Percentiles rank a stretch among this genome's conserved stretches.
phyloP scores from a whole-genome alignment of 2,888 invertebrate genomes.

The Lasioglossum leucozonium region DNA sequence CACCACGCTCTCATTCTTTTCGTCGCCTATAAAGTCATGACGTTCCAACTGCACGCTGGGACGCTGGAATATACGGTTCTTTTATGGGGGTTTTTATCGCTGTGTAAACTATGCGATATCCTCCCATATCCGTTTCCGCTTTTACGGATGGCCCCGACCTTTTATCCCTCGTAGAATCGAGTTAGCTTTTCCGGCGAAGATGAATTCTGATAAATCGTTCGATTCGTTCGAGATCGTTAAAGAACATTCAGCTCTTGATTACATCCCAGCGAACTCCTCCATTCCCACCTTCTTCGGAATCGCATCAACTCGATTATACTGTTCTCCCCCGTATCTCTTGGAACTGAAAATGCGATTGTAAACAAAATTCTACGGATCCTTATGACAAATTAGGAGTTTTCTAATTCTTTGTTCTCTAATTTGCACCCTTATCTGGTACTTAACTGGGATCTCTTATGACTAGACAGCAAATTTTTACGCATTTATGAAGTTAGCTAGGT shows the following conservation, averaged over 20 bases:
- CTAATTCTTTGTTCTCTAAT: not conserved
- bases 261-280: not conserved
- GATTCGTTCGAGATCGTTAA: slow-evolving; percentile 71
- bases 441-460: too few relatives aligned
- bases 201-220: slow-evolving; percentile 78
- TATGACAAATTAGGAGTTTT: not conserved
- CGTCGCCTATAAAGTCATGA: slow-evolving; percentile 73
- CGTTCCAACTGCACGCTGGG: slow-evolving; percentile 53
- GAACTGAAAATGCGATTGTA: not conserved
- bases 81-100: slow-evolving; percentile 82
- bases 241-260: slow-evolving; percentile 61
- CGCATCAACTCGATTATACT: not conserved
- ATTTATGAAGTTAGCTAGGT: too few relatives aligned
- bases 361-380: not conserved
- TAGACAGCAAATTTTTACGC: too few relatives aligned
- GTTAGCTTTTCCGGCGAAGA: slow-evolving; percentile 70
- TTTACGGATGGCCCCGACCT: slow-evolving; percentile 70
- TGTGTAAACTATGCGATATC: slow-evolving; percentile 79
- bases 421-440: too few relatives aligned
- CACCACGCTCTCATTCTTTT: slow-evolving; percentile 61
- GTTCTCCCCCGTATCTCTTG: not conserved
- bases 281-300: not conserved
- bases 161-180: slow-evolving; percentile 71
- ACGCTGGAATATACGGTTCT: slow-evolving; percentile 76
- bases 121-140: slow-evolving; percentile 76